Base-by-base conservation (phyloP, 2,797 vertebrate genomes). In the Phylloscopus collybita region DNA sequence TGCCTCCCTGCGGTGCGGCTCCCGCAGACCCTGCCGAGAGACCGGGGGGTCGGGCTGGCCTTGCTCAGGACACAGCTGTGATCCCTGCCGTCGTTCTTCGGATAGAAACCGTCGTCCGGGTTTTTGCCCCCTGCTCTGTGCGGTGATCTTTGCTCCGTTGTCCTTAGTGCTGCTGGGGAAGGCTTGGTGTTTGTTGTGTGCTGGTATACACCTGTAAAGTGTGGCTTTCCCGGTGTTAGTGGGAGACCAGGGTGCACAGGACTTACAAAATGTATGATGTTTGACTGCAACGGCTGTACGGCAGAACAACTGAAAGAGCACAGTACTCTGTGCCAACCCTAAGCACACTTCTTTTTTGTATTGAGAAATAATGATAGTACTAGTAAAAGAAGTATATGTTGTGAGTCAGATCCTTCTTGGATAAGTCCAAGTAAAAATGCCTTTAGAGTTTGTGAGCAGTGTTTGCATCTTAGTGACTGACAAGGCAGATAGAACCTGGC, bases 41-140 rank as follows among this genome's bases (percentile, higher is more conserved):
- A 22, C 9, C 8, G 6, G 5, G 26, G 5, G 13, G 3, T 36
- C 22, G 42, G 34, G 16, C 32, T 78, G 42, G 42, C 59, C 27
- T 40, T 53, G 25, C 26, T 29, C 34, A 1, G 60, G 53, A 40
- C 40, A 60, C 2, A 1, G 67, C 56, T 7, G 20, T 9, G 38
- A n/a, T 15, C 25, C 19, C 16, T 11, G 44, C 18, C 11, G 0
- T n/a, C 10, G 10, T 23, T 32, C 32, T 36, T 5, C 2, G 45
- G 12, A 47, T 32, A 3, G 17, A 70, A 32, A 7, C 14, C 10
- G 2, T 2, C 34, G 23, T 18, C 14, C 5, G 3, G 42, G 11
- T 4, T 40, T 45, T 17, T 56, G 59, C 59, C 7, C 25, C 6
- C 50, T 25, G 38, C 11, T 34, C 26, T 38, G 16, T 30, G 1